A percentile compares a stretch with the other conserved stretches of the same genome.
Conservation (phyloP, 2,888 invertebrate genomes). For the Cataglyphis rosenhaueri region DNA sequence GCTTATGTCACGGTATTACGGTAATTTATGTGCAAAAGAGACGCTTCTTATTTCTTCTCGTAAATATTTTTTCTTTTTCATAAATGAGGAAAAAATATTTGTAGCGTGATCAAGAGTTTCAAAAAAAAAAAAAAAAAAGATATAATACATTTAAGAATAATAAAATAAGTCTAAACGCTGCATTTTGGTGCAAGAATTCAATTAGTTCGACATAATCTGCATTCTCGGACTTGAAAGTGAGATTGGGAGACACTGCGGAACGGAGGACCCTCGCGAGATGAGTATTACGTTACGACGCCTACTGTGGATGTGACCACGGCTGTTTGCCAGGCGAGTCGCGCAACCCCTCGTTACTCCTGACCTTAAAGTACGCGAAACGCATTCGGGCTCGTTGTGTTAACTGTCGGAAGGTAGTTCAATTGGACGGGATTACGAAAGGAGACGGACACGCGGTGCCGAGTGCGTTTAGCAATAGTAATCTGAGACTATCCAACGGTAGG, state of each 20-base stretch:
- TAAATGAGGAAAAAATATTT: not conserved
- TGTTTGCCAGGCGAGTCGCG: slow-evolving; percentile 23
- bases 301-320: slow-evolving; percentile 45
- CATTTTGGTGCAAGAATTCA: not conserved
- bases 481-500: slow-evolving; percentile 52
- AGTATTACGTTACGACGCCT: slow-evolving; percentile 58
- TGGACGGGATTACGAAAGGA: slow-evolving; percentile 61
- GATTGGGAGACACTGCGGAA: slow-evolving; percentile 24
- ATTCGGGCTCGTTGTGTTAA: slow-evolving; percentile 49
- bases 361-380: slow-evolving; percentile 60
- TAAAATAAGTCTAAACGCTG: not conserved
- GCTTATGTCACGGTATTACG: not conserved
- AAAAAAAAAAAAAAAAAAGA: no score
- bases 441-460: slow-evolving; percentile 45
- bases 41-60: not conserved
- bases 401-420: slow-evolving; percentile 57
- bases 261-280: slow-evolving; percentile 44
- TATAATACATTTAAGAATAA: not conserved
- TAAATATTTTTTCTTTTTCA: not conserved
- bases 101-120: not conserved
- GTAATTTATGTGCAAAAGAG: not conserved
- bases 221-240: not conserved
- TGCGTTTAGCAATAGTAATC: slow-evolving; percentile 59
- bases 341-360: slow-evolving; percentile 53
- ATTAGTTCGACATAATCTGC: not conserved